Conservation (phyloP, 1,140 invertebrate genomes). For the Macrostomum lignano region DNA sequence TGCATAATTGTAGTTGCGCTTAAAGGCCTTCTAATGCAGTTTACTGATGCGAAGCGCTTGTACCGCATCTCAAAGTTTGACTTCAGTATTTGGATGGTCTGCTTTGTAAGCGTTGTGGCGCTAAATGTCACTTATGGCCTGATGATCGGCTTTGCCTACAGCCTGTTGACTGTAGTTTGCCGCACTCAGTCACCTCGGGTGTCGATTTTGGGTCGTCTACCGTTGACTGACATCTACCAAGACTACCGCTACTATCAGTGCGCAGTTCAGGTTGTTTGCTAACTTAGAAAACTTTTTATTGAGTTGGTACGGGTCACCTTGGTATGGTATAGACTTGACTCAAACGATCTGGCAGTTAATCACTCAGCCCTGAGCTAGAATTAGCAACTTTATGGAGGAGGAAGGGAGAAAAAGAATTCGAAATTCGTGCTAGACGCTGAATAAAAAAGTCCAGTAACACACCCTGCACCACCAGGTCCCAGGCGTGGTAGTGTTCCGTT, state of each 20-base stretch:
- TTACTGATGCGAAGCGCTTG: constrained; percentile 39
- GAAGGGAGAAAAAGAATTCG: too few relatives aligned
- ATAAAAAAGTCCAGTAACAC: too few relatives aligned
- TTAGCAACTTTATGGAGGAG: too few relatives aligned
- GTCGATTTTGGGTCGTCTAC: constrained; percentile 16
- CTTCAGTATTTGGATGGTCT: constrained; percentile 49
- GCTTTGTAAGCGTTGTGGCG: constrained; percentile 45
- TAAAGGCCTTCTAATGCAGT: constrained; percentile 57
- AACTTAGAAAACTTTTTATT: too few relatives aligned
- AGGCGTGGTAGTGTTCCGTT: constrained; percentile 25
- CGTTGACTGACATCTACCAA: constrained; percentile 23
- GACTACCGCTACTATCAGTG: constrained; percentile 11
- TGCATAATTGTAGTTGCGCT: constrained; percentile 64
- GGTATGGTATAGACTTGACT: too few relatives aligned
- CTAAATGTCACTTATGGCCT: constrained; percentile 58
- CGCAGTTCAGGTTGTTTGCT: too few relatives aligned
- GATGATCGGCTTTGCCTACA: constrained; percentile 39
- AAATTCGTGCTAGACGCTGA: too few relatives aligned
- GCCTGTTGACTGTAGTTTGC: constrained; percentile 38
- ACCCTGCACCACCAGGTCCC: too few relatives aligned
- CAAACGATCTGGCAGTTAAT: too few relatives aligned
- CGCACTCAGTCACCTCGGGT: constrained; percentile 17
- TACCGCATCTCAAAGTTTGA: constrained; percentile 50
- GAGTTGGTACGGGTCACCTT: too few relatives aligned
- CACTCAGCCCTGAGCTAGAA: too few relatives aligned